Base-by-base conservation (phyloP, 1,140 invertebrate species). In the Phymorhynchus buccinoides region DNA sequence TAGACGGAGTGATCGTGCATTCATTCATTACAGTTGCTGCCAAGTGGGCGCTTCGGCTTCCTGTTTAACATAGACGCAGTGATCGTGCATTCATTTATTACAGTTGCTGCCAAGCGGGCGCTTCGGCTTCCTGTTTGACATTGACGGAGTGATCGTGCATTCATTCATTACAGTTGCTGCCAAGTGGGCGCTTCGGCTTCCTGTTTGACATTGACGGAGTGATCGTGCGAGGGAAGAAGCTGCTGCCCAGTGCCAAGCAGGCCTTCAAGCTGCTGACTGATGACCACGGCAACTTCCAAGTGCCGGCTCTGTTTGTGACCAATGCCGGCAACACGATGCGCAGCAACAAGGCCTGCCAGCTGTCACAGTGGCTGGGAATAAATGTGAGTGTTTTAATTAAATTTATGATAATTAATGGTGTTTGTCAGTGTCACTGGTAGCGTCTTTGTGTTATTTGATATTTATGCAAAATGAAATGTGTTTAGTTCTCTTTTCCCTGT, bases 141-240 rank as follows among this genome's bases (percentile, higher is more conserved):
- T n/a, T n/a, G n/a, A n/a, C n/a, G n/a, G n/a, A n/a, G n/a, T n/a
- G n/a, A n/a, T n/a, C n/a, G n/a, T n/a, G n/a, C n/a, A n/a, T n/a
- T n/a, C n/a, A n/a, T n/a, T 44, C 83, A 56, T 84, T 56, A 39
- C 52, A 71, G 66, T 66, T 82, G 62, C 71, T 39, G 27, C 84
- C 84, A 32, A 77, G 85, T 14, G 85, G 86, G 37, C 78, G 84
- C 18, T 94, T 94, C 90, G 93, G 93, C 32, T 91, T 94, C 84
- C 86, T 94, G 30, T 94, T 94, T 89, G 93, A 94, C 81, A 94
- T 94, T 87, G 93, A 94, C 92, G 93, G 93, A 30, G 93, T 94
- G 0, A 91, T 94, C 68, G 91, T 93, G 30, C 83, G 93, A 86
- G 93, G 93, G 30, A 92, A 90, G 83, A 88, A 88, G 41, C 41